Percentiles rank a stretch among this genome's conserved stretches.
These are phyloP conservation scores for Pollachius pollachius DNA, from an alignment of 2,113 vertebrate genomes.

Conservation along the genomic window DNA sequence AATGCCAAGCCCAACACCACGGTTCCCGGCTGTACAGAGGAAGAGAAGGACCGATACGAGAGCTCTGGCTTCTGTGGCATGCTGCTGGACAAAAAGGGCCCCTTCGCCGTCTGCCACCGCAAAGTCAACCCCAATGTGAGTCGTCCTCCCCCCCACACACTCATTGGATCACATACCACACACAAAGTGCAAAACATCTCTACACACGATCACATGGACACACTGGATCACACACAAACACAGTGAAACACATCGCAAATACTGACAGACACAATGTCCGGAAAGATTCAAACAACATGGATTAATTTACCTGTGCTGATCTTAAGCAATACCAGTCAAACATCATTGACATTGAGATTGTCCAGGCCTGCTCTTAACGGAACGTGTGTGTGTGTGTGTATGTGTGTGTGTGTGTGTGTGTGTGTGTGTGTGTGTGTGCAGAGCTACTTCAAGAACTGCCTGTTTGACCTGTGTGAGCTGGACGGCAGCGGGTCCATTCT, in stretches of 20 bases:
- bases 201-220: not conserved
- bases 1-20: conserved; percentile 61
- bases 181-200: too few species aligned
- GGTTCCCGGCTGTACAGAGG: conserved; percentile 59
- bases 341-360: too few species aligned
- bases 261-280: too few species aligned
- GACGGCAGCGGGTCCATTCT: conserved; percentile 62
- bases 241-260: too few species aligned
- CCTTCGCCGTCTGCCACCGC: conserved; percentile 56
- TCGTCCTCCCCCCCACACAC: not conserved
- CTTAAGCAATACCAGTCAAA: too few species aligned
- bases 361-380: too few species aligned
- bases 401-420: not conserved
- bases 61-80: conserved; percentile 69
- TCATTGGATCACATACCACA: not conserved
- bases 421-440: conserved; percentile 31
- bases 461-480: conserved; percentile 76
- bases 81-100: conserved; percentile 60
- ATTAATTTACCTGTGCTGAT: too few species aligned
- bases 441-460: conserved; percentile 70
- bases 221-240: not conserved
- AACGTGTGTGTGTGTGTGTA: not conserved
- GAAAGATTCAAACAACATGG: too few species aligned
- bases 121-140: conserved; percentile 69
- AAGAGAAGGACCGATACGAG: conserved; percentile 64